Base-by-base conservation (phyloP, 1,140 invertebrate species). In the Trialeurodes vaporariorum region DNA sequence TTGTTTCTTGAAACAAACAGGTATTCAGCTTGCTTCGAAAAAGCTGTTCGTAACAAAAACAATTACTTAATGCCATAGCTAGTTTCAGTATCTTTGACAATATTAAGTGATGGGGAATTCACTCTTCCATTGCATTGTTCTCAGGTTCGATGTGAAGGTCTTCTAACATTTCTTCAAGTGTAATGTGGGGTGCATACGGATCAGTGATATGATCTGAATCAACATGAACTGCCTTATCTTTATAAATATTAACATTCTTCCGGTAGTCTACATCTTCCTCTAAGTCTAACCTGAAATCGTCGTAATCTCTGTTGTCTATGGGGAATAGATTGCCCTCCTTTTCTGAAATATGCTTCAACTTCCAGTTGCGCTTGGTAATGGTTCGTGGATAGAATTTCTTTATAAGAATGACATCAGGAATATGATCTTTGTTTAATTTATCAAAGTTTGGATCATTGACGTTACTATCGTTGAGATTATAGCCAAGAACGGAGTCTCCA, bases 141-240 rank as follows among this genome's bases (percentile, higher is more conserved):
- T 84, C 83, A 74, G 92, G 90, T 67, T 89, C 86, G 58, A 94
- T 85, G n/a, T 81, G 82, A 68, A 98, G 81, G 80, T 98, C 96
- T 70, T 98, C 95, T 68, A 99, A 79, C 97, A 99, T 98, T 81
- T 98, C 97, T 68, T 93, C 90, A 0, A 98, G 82, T n/a, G 89
- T 92, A 67, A 98, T 93, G 71, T 86, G 82, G 1, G 95, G 96
- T 21, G 86, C 76, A 27, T 81, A 85, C 1, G 86, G 85, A 75
- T 90, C 88, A 59, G 85, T 83, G 60, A 86, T 81, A 61, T 84
- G 82, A 73, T 90, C 86, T 26, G 80, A 76, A 75, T 92, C 88
- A 34, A 90, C 84, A 26, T 77, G 77, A 0, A 61, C 59, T 65
- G 68, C 34, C 21, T 49, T 59, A 64, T 67, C 63, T 75, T 87